Percentiles rank a stretch among this genome's conserved stretches.
Evolutionary conservation across 2,888 invertebrate genomes (phyloP).

Genomic region (Aromia moschata): DNA sequence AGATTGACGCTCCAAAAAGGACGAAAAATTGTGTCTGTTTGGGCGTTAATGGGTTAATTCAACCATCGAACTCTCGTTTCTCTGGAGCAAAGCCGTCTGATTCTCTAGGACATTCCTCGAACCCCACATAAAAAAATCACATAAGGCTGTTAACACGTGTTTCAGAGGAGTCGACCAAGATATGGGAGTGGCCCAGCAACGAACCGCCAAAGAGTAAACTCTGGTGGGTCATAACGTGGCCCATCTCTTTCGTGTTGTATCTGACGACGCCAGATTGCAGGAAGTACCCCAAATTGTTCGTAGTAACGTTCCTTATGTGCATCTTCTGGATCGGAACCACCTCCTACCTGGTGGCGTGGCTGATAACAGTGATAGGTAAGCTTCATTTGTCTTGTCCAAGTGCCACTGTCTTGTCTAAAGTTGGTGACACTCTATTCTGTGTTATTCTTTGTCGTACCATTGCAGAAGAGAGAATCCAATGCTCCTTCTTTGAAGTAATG

Average conservation of each 20-base stretch:
- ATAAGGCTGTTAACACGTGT: conserved; percentile 24
- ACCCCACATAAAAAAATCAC: too few relatives aligned
- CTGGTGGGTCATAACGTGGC: conserved; percentile 76
- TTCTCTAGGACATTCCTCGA: neutral
- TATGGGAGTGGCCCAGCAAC: conserved; percentile 70
- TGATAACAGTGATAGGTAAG: conserved; percentile 81
- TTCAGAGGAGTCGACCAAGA: conserved; percentile 60
- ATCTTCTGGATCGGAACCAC: conserved; percentile 83
- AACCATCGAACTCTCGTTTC: too few relatives aligned
- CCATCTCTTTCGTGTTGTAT: conserved; percentile 75
- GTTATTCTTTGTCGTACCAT: too few relatives aligned
- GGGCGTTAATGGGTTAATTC: too few relatives aligned
- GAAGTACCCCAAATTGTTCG: conserved; percentile 68
- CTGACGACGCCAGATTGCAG: conserved; percentile 82
- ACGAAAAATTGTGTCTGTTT: too few relatives aligned
- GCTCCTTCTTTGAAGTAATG: too few relatives aligned
- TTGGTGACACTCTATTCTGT: too few relatives aligned
- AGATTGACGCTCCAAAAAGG: too few relatives aligned
- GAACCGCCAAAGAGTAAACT: conserved; percentile 61
- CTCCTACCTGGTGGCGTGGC: conserved; percentile 88
- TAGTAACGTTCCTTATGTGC: conserved; percentile 81
- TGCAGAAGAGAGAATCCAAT: too few relatives aligned
- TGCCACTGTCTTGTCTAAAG: too few relatives aligned
- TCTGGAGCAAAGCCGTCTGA: too few relatives aligned
- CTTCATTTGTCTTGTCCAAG: too few relatives aligned